Percentiles rank a stretch among this genome's conserved stretches.
Conservation (phyloP, 2,888 invertebrate genomes). For the Caenorhabditis virilis region DNA sequence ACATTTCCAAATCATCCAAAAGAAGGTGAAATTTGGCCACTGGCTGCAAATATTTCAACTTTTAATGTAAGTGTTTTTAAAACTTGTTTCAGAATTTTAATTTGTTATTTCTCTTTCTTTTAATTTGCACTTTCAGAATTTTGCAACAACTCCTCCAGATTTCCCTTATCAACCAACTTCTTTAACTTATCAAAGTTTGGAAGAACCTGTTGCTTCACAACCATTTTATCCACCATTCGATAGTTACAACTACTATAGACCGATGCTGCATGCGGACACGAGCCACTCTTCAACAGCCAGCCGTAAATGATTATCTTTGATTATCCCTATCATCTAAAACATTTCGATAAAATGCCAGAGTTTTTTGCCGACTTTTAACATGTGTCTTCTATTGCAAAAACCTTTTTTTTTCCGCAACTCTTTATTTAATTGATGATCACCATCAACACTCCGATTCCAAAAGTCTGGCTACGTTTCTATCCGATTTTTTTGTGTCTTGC, state of each 20-base stretch:
- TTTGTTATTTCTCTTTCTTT: no score
- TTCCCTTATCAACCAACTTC: no score
- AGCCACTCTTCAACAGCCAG: constrained; percentile 1
- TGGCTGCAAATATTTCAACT: no score
- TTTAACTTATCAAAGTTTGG: background rate
- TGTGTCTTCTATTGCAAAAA: constrained; percentile 26
- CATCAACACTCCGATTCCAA: background rate
- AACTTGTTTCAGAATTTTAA: no score
- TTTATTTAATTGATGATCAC: constrained; percentile 24
- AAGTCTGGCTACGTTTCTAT: background rate
- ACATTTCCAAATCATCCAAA: no score
- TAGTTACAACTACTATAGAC: background rate
- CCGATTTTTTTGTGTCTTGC: background rate
- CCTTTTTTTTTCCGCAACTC: background rate
- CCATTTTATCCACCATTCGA: background rate
- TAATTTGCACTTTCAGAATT: background rate
- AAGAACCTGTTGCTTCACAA: background rate
- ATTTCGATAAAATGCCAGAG: background rate
- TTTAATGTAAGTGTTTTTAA: no score
- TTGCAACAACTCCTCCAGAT: background rate
- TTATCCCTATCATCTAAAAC: background rate
- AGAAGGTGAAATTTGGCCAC: no score
- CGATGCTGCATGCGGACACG: background rate
- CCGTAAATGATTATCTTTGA: constrained; percentile 1
- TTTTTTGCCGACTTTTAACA: constrained; percentile 8